These are phyloP conservation scores for Diachasmimorpha longicaudata DNA, from an alignment of 1,140 invertebrate genomes.

Conservation along the genomic window DNA sequence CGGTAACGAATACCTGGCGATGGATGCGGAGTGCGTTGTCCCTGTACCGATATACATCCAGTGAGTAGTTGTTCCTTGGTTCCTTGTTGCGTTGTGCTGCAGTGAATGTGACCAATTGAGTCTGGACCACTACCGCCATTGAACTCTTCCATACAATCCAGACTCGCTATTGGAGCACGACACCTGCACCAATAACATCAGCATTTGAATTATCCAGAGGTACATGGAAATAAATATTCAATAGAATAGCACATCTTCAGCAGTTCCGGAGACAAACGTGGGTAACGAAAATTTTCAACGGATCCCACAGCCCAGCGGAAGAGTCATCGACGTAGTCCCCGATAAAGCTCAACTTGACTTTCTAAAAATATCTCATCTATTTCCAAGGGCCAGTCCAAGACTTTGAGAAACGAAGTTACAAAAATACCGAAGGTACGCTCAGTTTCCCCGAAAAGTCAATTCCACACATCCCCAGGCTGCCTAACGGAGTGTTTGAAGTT, in stretches of 20 bases:
- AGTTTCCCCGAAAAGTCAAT: not conserved
- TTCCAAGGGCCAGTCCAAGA: not conserved
- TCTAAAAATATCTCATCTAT: not conserved
- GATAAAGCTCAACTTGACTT: not conserved
- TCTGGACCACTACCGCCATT: constrained; percentile 65
- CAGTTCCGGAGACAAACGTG: too few species aligned
- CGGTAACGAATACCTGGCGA: constrained; percentile 83
- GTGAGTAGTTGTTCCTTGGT: constrained; percentile 63
- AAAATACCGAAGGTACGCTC: not conserved
- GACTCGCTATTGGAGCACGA: constrained; percentile 86
- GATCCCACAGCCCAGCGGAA: too few species aligned
- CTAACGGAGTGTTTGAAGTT: constrained; percentile 18
- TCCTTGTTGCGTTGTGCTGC: constrained; percentile 51
- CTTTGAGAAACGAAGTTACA: not conserved
- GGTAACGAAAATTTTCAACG: too few species aligned
- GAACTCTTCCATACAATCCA: constrained; percentile 94
- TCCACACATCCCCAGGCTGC: not conserved
- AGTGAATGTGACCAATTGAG: constrained; percentile 55
- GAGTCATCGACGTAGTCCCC: too few species aligned
- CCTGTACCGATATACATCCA: constrained; percentile 57
- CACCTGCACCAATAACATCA: constrained; percentile 67
- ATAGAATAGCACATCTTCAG: too few species aligned
- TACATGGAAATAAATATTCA: too few species aligned
- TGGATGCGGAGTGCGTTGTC: constrained; percentile 62
- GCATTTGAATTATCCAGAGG: not conserved